Percentiles rank a stretch among this genome's conserved stretches.
phyloP scores from a whole-genome alignment of 2,113 vertebrate species.

The Salminus brasiliensis region DNA sequence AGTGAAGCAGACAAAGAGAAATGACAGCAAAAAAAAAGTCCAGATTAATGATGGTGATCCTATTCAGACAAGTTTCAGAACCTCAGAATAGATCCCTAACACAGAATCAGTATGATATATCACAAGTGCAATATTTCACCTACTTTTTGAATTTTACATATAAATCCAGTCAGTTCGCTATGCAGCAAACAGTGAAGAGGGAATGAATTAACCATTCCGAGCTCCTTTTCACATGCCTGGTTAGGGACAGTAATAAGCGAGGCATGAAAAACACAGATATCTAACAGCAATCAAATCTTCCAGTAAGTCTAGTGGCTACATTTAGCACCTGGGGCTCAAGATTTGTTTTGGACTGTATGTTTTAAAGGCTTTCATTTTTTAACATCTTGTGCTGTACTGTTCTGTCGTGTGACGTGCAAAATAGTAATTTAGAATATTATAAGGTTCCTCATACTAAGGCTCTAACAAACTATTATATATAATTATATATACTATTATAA shows the following conservation, averaged over 20 bases:
- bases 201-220: neutral
- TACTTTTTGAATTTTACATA: too few species aligned
- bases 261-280: neutral
- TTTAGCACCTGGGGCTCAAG: neutral
- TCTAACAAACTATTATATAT: too few species aligned
- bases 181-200: too few species aligned
- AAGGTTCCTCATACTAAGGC: too few species aligned
- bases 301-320: neutral
- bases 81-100: neutral
- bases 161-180: neutral
- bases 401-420: neutral
- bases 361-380: too few species aligned
- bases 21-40: neutral
- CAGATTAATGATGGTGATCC: neutral
- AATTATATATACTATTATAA: too few species aligned
- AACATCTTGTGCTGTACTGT: neutral
- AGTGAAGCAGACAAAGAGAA: neutral
- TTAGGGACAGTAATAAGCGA: neutral
- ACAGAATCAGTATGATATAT: neutral
- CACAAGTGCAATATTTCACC: too few species aligned
- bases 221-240: neutral
- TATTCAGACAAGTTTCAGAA: neutral
- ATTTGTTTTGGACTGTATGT: neutral
- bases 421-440: too few species aligned
- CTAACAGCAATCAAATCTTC: neutral